Percentiles rank a stretch among this genome's conserved stretches.
Evolutionary conservation across 1,140 invertebrate species (phyloP).

Genomic region (Hirudo medicinalis): DNA sequence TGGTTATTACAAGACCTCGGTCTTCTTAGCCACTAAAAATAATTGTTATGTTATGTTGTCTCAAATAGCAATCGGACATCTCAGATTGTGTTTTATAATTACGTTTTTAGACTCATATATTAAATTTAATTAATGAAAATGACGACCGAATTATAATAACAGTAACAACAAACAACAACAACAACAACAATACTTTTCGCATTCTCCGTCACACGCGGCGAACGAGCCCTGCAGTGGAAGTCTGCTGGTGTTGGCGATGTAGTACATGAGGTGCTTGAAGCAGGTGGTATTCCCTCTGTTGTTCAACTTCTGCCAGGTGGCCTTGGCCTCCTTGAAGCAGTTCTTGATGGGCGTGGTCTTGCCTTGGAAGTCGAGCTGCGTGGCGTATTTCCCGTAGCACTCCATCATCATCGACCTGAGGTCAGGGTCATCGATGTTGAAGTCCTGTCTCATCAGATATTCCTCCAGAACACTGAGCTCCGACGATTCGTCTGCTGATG

Average conservation of each 20-base stretch:
- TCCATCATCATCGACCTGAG: not conserved
- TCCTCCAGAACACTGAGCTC: not conserved
- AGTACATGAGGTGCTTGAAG: constrained; percentile 11
- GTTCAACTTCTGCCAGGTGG: not conserved
- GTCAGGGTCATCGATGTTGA: not conserved
- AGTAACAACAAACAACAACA: too few relatives aligned
- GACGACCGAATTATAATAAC: too few relatives aligned
- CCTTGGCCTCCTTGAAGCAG: constrained; percentile 3
- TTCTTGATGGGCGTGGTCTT: not conserved
- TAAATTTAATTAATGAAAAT: too few relatives aligned
- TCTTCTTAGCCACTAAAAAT: too few relatives aligned
- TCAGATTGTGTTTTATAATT: too few relatives aligned
- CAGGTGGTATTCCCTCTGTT: not conserved
- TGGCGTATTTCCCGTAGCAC: not conserved
- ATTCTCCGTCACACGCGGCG: not conserved
- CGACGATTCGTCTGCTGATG: too few relatives aligned
- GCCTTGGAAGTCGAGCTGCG: not conserved
- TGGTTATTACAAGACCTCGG: too few relatives aligned
- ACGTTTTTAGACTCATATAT: too few relatives aligned
- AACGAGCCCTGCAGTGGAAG: not conserved
- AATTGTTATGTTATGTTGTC: too few relatives aligned
- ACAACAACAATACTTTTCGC: not conserved
- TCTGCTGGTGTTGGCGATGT: not conserved
- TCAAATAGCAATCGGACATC: too few relatives aligned
- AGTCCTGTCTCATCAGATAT: not conserved